Conservation (phyloP, 2,888 invertebrate genomes). For the Eristalis pertinax region DNA sequence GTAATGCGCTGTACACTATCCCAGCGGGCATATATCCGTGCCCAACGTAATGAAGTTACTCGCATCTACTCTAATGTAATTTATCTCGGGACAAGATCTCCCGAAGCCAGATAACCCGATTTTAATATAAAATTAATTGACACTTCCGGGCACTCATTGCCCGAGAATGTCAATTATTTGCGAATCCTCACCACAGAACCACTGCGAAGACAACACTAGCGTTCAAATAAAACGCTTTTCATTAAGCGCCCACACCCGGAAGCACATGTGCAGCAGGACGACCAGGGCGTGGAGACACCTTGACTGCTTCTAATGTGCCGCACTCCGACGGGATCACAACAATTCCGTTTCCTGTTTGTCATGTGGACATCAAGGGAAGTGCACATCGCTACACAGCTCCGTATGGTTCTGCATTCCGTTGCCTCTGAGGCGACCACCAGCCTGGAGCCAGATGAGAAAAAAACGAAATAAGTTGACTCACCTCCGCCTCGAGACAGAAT, state of each 20-base stretch:
- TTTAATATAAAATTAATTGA: too few relatives aligned
- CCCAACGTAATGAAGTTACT: too few relatives aligned
- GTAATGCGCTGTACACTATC: too few relatives aligned
- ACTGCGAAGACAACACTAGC: too few relatives aligned
- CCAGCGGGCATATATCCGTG: too few relatives aligned
- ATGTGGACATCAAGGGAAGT: constrained; percentile 33
- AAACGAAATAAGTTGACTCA: not conserved
- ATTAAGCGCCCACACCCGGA: not conserved
- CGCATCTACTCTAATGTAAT: too few relatives aligned
- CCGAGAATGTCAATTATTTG: too few relatives aligned
- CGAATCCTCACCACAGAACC: too few relatives aligned
- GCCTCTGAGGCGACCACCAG: not conserved
- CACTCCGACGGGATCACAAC: not conserved
- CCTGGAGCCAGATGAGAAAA: not conserved
- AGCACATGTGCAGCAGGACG: not conserved
- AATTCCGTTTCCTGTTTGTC: constrained; percentile 23
- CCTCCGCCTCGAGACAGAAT: constrained; percentile 1
- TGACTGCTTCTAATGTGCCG: not conserved
- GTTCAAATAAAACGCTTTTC: constrained; percentile 1
- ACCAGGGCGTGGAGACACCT: not conserved
- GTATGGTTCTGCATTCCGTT: not conserved
- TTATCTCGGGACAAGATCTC: too few relatives aligned
- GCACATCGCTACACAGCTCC: constrained; percentile 12
- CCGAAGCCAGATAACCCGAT: too few relatives aligned
- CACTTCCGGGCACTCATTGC: too few relatives aligned